Base-by-base conservation (phyloP, 2,797 vertebrate genomes). In the Phoxinus dragarum region DNA sequence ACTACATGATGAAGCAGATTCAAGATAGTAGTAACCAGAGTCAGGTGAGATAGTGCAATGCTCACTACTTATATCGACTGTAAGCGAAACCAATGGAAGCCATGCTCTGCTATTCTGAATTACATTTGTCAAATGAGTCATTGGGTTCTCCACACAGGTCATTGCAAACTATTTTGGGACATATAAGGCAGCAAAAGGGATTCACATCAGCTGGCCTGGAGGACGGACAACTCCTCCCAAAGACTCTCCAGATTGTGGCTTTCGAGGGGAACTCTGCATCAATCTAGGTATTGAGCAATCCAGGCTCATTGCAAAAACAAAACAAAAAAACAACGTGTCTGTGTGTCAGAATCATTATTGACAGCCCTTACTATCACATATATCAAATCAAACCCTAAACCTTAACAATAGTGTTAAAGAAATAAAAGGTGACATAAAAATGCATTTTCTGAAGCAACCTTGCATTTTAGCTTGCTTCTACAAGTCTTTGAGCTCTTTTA, bases 131-230 rank as follows among this genome's bases (percentile, higher is more conserved):
- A 38, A 66, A 66, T 80, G 40, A 42, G 23, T 61, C 3, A 61
- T 5, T 75, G 19, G 7, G 21, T 34, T 64, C 54, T 47, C 52
- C 6, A 12, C 44, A 31, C 86, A 90, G 90, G 88, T 90, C 74
- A 87, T 91, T 72, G 91, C 89, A 5, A 90, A 88, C 85, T 90
- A 92, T 81, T 89, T 89, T 90, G 90, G 89, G 27, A 90, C 86
- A 7, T 84, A 86, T 44, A 92, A 90, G 84, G 84, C 89, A 68
- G 88, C 89, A 67, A 54, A 66, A 10, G 90, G 90, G 49, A 75
- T 90, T 44, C 14, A 72, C 1, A 88, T 91, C 36, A 49, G 16
- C 47, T 92, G 91, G 91, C 89, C 91, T 27, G 91, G 89, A 69
- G 89, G 88, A 69, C 88, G 81, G 54, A 78, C 11, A 21, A 86